Base-by-base conservation (phyloP, 2,797 vertebrate species). In the Picus viridis region DNA sequence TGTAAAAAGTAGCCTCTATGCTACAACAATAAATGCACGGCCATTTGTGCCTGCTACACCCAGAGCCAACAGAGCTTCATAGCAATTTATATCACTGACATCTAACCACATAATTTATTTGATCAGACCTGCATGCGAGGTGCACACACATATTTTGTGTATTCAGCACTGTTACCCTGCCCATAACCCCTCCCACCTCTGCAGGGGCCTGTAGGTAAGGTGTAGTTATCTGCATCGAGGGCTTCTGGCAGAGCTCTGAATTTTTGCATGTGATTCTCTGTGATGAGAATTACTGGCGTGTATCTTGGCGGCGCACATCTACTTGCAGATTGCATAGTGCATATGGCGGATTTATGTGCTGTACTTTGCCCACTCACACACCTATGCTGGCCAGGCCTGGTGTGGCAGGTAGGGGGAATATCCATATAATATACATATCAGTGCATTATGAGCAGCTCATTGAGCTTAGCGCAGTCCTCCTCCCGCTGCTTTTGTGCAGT, bases 361-460 rank as follows among this genome's bases (percentile, higher is more conserved):
- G 76, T 7, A 7, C 73, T 92, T 94, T 67, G 80, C 53, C 49
- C 0, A 0, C 2, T 1, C 27, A 16, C 69, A 54, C 53, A 63
- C 82, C 70, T 84, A 1, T 18, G 43, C 29, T 20, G 41, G 78
- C 82, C 77, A 54, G 83, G 77, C 29, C 45, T 5, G 43, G n/a
- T 2, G 15, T 1, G 5, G 79, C 91, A 95, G 91, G 89, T 92
- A 82, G 1, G 2, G 2, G 76, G 19, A 91, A 96, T 91, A 83
- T 88, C 88, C 78, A 11, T 56, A 90, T 94, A 89, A 90, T 90
- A 94, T 94, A 96, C 34, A 78, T 94, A 93, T 90, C 96, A 75
- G 82, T 5, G 86, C 73, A 81, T 94, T 93, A 79, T 87, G 86
- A 93, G 82, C 90, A 54, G 86, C 92, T 81, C 88, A 80, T 86